A percentile compares a stretch with the other conserved stretches of the same genome.
Conservation (phyloP, 2,113 vertebrate genomes). For the Istiophorus platypterus region DNA sequence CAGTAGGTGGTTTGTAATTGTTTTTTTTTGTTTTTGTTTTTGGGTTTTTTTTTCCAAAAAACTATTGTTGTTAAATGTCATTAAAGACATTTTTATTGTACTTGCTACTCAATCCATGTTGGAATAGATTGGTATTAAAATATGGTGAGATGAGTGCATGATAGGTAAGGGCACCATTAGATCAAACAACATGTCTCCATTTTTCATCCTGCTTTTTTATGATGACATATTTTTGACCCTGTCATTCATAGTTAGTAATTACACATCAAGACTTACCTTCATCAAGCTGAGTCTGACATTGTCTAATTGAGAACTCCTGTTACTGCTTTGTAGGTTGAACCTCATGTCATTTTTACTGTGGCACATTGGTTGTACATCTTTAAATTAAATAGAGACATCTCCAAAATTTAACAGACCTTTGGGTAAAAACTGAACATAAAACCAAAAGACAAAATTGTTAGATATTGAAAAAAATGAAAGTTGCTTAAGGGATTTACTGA, state of each 20-base stretch:
- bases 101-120: background rate
- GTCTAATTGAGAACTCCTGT: background rate
- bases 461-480: too few relatives aligned
- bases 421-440: background rate
- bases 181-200: background rate
- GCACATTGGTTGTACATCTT: background rate
- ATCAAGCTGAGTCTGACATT: background rate
- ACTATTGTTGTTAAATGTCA: background rate
- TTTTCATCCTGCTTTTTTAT: background rate
- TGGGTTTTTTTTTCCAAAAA: background rate
- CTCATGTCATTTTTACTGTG: background rate
- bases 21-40: conserved; percentile 4
- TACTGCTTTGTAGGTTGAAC: background rate
- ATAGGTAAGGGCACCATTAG: background rate
- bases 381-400: background rate
- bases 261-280: background rate
- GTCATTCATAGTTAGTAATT: too few relatives aligned
- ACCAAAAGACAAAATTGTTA: background rate
- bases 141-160: background rate
- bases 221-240: background rate
- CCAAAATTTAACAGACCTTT: background rate
- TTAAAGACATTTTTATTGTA: background rate
- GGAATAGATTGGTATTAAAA: background rate
- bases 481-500: background rate
- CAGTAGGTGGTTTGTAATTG: background rate